These are phyloP conservation scores for Drosophila peninsularis DNA, from an alignment of 2,888 invertebrate genomes.

Conservation along the genomic window DNA sequence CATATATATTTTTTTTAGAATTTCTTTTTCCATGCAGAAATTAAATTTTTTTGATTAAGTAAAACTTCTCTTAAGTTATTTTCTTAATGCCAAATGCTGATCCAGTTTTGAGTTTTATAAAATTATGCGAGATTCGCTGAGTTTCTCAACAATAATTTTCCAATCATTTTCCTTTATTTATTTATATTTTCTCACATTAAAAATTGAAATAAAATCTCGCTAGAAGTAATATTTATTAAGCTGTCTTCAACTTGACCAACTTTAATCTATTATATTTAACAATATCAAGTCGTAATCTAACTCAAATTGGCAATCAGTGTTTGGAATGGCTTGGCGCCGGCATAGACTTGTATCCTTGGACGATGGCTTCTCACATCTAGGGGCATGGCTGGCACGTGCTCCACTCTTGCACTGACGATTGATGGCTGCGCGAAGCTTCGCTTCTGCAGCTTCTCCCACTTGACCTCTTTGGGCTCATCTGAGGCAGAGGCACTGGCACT, in stretches of 20 bases:
- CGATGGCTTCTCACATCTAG: neutral
- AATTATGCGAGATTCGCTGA: too few relatives aligned
- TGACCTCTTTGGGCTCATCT: neutral
- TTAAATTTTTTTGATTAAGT: too few relatives aligned
- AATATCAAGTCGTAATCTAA: slow-evolving; percentile 2
- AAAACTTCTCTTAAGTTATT: too few relatives aligned
- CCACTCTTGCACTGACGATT: neutral
- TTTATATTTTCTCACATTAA: neutral
- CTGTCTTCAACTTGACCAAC: too few relatives aligned
- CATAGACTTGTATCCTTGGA: slow-evolving; percentile 27
- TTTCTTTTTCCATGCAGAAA: too few relatives aligned
- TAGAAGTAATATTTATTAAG: neutral
- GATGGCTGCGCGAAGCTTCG: slow-evolving; percentile 40
- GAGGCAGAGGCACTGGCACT: neutral
- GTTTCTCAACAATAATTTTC: neutral
- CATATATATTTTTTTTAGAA: too few relatives aligned
- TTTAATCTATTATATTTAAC: neutral
- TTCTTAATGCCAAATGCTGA: too few relatives aligned
- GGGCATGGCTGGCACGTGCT: slow-evolving; percentile 5
- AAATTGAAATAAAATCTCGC: neutral
- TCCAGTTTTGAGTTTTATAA: too few relatives aligned
- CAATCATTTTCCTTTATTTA: neutral
- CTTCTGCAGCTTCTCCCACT: slow-evolving; percentile 59
- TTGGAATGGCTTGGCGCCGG: slow-evolving; percentile 57
- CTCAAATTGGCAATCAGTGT: slow-evolving; percentile 54